A percentile compares a stretch with the other conserved stretches of the same genome.
These are phyloP conservation scores for Melolontha melolontha DNA, from an alignment of 2,888 invertebrate genomes.

Conservation along the genomic window DNA sequence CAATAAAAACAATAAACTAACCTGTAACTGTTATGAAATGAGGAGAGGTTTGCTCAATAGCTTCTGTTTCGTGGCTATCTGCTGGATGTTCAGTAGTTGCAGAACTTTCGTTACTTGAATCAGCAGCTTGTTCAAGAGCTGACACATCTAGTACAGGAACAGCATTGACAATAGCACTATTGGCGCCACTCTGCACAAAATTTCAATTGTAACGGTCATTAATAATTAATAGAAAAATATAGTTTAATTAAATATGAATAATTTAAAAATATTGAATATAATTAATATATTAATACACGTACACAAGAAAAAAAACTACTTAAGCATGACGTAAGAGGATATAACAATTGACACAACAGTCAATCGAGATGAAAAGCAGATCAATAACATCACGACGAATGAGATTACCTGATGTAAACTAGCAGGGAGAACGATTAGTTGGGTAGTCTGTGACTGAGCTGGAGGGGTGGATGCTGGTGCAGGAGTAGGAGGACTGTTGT, in stretches of 20 bases:
- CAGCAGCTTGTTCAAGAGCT: slow-evolving; percentile 69
- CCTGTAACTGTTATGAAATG: slow-evolving; percentile 82
- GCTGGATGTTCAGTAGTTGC: slow-evolving; percentile 67
- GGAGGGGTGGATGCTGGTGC: slow-evolving; percentile 64
- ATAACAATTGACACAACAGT: slow-evolving; percentile 41
- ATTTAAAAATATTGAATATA: not conserved
- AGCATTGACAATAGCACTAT: slow-evolving; percentile 61
- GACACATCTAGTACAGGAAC: slow-evolving; percentile 66
- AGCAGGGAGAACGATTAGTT: slow-evolving; percentile 66
- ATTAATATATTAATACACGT: slow-evolving; percentile 1
- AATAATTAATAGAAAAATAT: not conserved
- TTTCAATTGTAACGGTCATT: not conserved
- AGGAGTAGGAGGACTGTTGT: slow-evolving; percentile 66
- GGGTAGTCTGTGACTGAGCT: slow-evolving; percentile 63
- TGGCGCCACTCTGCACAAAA: slow-evolving; percentile 53
- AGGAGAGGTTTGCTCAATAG: slow-evolving; percentile 67
- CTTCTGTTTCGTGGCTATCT: slow-evolving; percentile 67
- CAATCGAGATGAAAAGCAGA: slow-evolving; percentile 24
- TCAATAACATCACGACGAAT: slow-evolving; percentile 37
- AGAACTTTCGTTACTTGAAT: slow-evolving; percentile 71
- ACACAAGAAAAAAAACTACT: slow-evolving; percentile 8
- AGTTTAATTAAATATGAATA: not conserved
- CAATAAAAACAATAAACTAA: slow-evolving; percentile 59
- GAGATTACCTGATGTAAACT: slow-evolving; percentile 65
- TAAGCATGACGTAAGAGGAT: slow-evolving; percentile 29